A percentile compares a stretch with the other conserved stretches of the same genome.
phyloP scores from a whole-genome alignment of 2,113 vertebrate species.

The Rhipidura dahli region DNA sequence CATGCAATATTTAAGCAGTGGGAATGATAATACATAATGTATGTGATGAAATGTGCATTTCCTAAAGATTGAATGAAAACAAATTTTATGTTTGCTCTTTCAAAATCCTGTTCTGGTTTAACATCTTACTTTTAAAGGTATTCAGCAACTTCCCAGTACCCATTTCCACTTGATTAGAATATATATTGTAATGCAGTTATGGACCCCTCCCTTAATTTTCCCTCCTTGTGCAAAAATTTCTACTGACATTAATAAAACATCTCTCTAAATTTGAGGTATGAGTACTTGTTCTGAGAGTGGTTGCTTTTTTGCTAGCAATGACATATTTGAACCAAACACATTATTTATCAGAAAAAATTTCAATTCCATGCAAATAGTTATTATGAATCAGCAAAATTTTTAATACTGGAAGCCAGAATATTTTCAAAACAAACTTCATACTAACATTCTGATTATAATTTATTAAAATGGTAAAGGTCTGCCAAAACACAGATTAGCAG shows the following conservation, averaged over 20 bases:
- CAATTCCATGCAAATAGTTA: background rate
- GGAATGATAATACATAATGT: background rate
- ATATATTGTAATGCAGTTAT: background rate
- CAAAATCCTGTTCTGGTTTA: background rate
- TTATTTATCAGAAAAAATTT: background rate
- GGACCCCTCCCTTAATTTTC: background rate
- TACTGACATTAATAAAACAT: constrained; percentile 9
- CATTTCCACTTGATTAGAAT: background rate
- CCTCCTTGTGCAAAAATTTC: background rate
- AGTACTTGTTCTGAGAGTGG: background rate
- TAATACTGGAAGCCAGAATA: background rate
- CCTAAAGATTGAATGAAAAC: background rate
- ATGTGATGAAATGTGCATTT: background rate
- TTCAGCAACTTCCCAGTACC: background rate
- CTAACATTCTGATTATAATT: background rate
- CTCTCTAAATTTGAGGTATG: background rate
- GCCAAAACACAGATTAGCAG: background rate
- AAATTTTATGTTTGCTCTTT: background rate
- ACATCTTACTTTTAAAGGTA: background rate
- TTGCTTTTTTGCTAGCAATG: background rate
- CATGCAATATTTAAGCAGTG: background rate
- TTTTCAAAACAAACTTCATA: background rate
- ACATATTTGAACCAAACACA: background rate
- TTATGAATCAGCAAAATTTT: background rate
- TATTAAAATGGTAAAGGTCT: background rate